Base-by-base conservation (phyloP, 2,113 vertebrate species). In the Neogale vison region DNA sequence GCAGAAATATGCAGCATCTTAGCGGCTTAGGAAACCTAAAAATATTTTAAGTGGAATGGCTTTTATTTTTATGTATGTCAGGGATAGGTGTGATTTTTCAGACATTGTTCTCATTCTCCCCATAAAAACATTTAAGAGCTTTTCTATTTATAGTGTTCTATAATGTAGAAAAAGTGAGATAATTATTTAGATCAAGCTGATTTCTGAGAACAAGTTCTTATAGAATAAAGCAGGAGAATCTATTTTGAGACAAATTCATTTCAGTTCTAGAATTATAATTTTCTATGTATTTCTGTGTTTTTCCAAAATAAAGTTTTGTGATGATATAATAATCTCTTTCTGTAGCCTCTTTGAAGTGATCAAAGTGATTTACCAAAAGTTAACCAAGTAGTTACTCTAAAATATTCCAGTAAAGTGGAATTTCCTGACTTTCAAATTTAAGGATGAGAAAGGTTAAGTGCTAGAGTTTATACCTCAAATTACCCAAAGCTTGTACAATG, bases 371-470 rank as follows among this genome's bases (percentile, higher is more conserved):
- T 93, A 59, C 87, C 50, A 59, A 52, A 57, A 84, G 17, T 88
- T 84, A 80, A 36, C 31, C 24, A 18, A 90, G 42, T 72, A 79
- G 59, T 94, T 96, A 39, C 61, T 97, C 67, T 82, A 39, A 87
- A 77, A 23, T 95, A 67, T 63, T 17, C 26, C 69, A 76, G 24
- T 95, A 39, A 72, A 85, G 47, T 81, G 29, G 39, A 71, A 93
- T 95, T 93, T 93, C 31, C 52, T 88, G 34, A 72, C 55, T 96
- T 85, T 52, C 17, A 71, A 90, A 93, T 76, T 81, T 86, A 85
- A 76, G 9, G 23, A 89, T 59, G 34, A 87, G 72, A 87, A 95
- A 76, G 72, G 34, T 90, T 86, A 96, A 76, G n/a, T 39, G 83
- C 72, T 26, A 74, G 45, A 36, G 47, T 93, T 77, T 88, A 45